These are phyloP conservation scores for Hybos culiciformis DNA, from an alignment of 2,888 invertebrate genomes.

Conservation along the genomic window DNA sequence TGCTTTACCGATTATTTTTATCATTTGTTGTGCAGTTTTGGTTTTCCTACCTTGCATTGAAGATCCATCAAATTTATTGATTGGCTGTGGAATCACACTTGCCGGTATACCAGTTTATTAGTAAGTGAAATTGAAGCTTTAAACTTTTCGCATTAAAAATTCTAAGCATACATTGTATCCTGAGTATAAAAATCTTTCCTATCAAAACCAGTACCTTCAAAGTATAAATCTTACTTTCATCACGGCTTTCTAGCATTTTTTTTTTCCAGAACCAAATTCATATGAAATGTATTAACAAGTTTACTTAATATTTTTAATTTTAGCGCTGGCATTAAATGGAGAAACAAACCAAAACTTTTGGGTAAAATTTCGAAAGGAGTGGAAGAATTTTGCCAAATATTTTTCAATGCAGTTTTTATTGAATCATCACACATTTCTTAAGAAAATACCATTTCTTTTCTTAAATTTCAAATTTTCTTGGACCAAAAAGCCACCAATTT, in stretches of 20 bases:
- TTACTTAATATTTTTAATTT: no score
- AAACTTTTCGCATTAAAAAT: no score
- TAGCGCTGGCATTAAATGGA: constrained; percentile 51
- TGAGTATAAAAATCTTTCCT: no score
- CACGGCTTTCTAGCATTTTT: no score
- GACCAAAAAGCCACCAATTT: no score
- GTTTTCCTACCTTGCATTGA: constrained; percentile 67
- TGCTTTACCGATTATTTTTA: constrained; percentile 61
- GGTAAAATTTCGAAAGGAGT: constrained; percentile 38
- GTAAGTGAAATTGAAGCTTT: no score
- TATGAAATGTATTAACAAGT: no score
- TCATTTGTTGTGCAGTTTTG: constrained; percentile 62
- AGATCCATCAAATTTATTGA: constrained; percentile 60
- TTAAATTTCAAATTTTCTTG: no score
- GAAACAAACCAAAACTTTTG: constrained; percentile 44
- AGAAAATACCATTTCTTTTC: neutral
- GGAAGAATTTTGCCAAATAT: constrained; percentile 45
- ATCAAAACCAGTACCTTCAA: no score
- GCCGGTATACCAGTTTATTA: constrained; percentile 76
- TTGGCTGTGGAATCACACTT: constrained; percentile 59
- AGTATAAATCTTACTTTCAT: no score
- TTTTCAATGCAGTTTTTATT: constrained; percentile 49
- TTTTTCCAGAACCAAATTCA: no score
- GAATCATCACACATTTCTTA: constrained; percentile 35
- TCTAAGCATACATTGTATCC: no score